Evolutionary conservation across 1,140 invertebrate genomes (phyloP).

Genomic region (Drosophila pectinifera): DNA sequence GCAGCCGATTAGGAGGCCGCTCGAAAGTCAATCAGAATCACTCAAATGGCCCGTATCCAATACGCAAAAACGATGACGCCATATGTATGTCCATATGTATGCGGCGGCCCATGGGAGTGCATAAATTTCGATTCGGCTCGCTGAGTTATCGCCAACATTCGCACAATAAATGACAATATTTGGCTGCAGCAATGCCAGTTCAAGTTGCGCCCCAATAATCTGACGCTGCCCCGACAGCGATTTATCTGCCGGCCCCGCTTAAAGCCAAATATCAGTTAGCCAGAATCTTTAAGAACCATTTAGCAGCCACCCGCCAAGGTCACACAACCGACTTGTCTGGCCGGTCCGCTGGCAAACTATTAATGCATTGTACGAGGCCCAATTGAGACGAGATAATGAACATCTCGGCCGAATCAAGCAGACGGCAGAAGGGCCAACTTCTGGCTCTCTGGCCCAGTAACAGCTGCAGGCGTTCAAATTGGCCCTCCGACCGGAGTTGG

Average conservation of each 20-base stretch:
- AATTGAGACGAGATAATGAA: conserved; percentile 76
- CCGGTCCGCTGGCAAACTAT: conserved; percentile 48
- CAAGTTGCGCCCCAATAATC: conserved; percentile 51
- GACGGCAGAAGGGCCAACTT: conserved; percentile 63
- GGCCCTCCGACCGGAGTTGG: conserved; percentile 35
- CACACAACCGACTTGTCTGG: conserved; percentile 57
- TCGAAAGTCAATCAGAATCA: conserved; percentile 74
- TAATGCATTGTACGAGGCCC: conserved; percentile 60
- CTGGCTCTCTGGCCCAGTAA: conserved; percentile 67
- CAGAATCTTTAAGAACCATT: conserved; percentile 15
- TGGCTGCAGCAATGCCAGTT: conserved; percentile 54
- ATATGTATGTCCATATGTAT: conserved; percentile 27
- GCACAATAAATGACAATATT: conserved; percentile 69
- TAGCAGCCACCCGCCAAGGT: conserved; percentile 50
- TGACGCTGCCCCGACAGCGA: conserved; percentile 49
- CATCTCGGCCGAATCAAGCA: conserved; percentile 41
- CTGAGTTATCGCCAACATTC: conserved; percentile 66
- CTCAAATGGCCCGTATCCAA: conserved; percentile 56
- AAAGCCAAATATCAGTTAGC: conserved; percentile 28
- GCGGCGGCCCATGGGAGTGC: conserved; percentile 33
- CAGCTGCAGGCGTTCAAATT: conserved; percentile 78
- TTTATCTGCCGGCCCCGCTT: conserved; percentile 42
- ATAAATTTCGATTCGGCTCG: conserved; percentile 60
- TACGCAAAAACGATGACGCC: conserved; percentile 63
- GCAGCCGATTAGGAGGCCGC: conserved; percentile 57